Base-by-base conservation (phyloP, 2,888 invertebrate species). In the Eurytoma californica region DNA sequence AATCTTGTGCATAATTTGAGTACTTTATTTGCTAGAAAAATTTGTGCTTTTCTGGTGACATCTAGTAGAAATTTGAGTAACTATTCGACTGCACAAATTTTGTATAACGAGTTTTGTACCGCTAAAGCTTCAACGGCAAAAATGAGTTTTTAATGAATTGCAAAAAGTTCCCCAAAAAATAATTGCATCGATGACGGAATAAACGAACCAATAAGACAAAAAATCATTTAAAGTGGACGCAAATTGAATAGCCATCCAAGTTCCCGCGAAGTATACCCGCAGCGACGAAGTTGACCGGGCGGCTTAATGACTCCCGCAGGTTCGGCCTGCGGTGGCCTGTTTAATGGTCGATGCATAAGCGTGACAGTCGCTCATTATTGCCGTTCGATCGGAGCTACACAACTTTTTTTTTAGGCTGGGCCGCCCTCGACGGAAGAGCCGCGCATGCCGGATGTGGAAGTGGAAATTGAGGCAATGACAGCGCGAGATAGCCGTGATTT, bases 401-500 rank as follows among this genome's bases (percentile, higher is more conserved):
- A n/a, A 0, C 16, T 72, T 77, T 53, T 76, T 80, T 84, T 84
- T 83, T 85, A 85, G 87, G 86, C 84, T 83, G 85, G 87, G 84
- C 84, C 53, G 60, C 53, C 39, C 16, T 28, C 84, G 84, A 86
- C 86, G 88, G 86, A 86, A 88, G 86, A 87, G 85, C 86, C 86
- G 84, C 84, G 84, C 82, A 84, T 85, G 86, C 86, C 88, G 86
- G 88, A 86, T 85, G 85, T 88, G 88, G 87, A 89, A 86, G 87
- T 88, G 88, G 88, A 88, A 89, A 89, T 88, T 88, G 88, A 87
- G 87, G 88, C 86, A 88, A 88, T 88, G 88, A 89, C 88, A 87
- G 86, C 87, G 86, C 86, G 55, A 73, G 72, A 77, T 69, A 63
- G 68, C 61, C 84, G 87, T 87, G 87, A 86, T 87, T 89, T 89